Base-by-base conservation (phyloP, 2,113 vertebrate species). In the Dendrocopos noguchii region DNA sequence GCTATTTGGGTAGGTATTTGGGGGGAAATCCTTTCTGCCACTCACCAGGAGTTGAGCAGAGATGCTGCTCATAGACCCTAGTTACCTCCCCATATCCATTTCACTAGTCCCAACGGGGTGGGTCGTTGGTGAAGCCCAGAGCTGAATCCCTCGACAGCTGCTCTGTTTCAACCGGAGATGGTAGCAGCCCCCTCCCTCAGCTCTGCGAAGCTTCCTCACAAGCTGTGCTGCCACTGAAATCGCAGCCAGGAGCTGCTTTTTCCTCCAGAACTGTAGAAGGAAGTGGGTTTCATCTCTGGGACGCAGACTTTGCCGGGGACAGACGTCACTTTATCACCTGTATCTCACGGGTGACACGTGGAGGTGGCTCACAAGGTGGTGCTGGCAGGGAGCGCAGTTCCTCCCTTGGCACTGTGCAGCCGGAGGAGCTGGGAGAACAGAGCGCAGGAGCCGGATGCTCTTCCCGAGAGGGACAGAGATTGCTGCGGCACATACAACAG, bases 221-320 rank as follows among this genome's bases (percentile, higher is more conserved):
- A 0, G 0, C 11, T 17, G 66, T 4, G 24, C 71, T 66, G 75
- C 1, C 3, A 24, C 0, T 2, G n/a, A 34, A 63, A 22, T 33
- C 47, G 64, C 61, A 83, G 36, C 52, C 53, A n/a, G 56, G 27
- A 56, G 57, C 66, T 76, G 12, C 12, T 28, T 90, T 75, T 64
- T 42, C 70, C 53, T 60, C 0, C 5, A 28, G 28, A 71, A 19
- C 50, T 47, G 29, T n/a, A 27, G 55, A 36, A 80, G 24, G 56
- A n/a, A 65, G 46, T 5, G 17, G 22, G 22, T 84, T 88, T 68
- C 22, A 18, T 15, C 56, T 50, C 6, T 22, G 73, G 50, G 55
- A 42, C 33, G 7, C 12, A 27, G 77, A 18, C 14, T 63, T 86
- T 46, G 55, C 21, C 1, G 1, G 42, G 34, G 20, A 12, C 50